A percentile compares a stretch with the other conserved stretches of the same genome.
These are phyloP conservation scores for Nixonia krombeini DNA, from an alignment of 1,140 invertebrate genomes.

Conservation along the genomic window DNA sequence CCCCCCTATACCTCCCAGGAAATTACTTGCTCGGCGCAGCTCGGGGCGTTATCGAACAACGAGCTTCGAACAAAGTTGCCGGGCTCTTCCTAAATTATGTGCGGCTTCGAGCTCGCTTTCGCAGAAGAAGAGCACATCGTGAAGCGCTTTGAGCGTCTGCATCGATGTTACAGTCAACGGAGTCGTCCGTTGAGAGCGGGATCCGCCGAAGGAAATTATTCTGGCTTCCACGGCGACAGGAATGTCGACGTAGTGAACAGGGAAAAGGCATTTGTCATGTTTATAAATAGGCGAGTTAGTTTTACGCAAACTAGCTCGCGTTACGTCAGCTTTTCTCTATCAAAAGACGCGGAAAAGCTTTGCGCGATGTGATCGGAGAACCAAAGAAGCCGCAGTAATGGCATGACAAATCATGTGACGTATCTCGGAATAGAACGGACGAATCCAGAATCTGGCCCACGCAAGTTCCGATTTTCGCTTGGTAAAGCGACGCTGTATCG, in stretches of 20 bases:
- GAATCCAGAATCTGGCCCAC: too few relatives aligned
- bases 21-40: conserved; percentile 52
- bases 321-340: too few relatives aligned
- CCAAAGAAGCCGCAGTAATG: too few relatives aligned
- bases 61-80: conserved; percentile 53
- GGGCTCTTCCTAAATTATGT: conserved; percentile 51
- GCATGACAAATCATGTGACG: too few relatives aligned
- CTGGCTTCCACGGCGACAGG: conserved; percentile 35
- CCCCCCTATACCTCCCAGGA: conserved; percentile 44
- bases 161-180: conserved; percentile 45
- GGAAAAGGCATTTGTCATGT: conserved; percentile 25
- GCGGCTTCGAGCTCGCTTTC: conserved; percentile 51
- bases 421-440: too few relatives aligned
- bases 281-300: neutral
- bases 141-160: conserved; percentile 48
- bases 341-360: too few relatives aligned
- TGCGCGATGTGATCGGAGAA: too few relatives aligned
- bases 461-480: too few relatives aligned
- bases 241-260: conserved; percentile 39
- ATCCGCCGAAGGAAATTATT: conserved; percentile 49
- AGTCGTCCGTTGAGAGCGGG: conserved; percentile 42
- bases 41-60: conserved; percentile 53
- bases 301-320: neutral
- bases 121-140: conserved; percentile 49
- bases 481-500: too few relatives aligned